Conservation (phyloP, 2,113 vertebrate genomes). For the Pitta sordida region DNA sequence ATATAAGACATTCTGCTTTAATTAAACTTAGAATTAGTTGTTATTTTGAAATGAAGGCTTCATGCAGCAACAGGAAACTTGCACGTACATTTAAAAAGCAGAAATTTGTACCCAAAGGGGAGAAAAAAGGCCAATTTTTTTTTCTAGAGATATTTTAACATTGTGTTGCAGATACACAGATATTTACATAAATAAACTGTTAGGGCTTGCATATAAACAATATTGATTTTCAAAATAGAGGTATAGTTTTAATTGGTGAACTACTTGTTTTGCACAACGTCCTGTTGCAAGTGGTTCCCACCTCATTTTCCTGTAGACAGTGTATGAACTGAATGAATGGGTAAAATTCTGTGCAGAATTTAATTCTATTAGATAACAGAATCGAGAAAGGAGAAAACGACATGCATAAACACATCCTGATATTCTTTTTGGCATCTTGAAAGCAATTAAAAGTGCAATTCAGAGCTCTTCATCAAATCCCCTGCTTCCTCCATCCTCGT, state of each 20-base stretch:
- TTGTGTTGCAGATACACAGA: background rate
- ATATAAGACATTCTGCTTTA: slow-evolving; percentile 19
- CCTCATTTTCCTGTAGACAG: background rate
- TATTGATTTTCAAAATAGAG: slow-evolving; percentile 27
- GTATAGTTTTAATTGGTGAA: background rate
- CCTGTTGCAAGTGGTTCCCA: background rate
- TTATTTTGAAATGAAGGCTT: slow-evolving; percentile 19
- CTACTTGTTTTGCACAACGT: background rate
- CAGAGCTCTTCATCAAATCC: background rate
- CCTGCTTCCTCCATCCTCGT: background rate
- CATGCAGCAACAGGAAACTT: slow-evolving; percentile 34
- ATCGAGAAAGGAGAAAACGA: background rate
- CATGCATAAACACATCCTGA: background rate
- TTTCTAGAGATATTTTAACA: slow-evolving; percentile 25
- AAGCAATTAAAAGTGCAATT: background rate
- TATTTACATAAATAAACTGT: slow-evolving; percentile 1
- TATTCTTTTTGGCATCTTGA: background rate
- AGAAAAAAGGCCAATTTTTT: slow-evolving; percentile 45
- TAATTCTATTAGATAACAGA: background rate
- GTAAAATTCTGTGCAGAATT: background rate
- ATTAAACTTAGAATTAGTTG: slow-evolving; percentile 30
- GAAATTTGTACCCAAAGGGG: slow-evolving; percentile 39
- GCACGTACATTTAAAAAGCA: slow-evolving; percentile 30
- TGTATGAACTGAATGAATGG: background rate
- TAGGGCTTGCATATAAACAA: background rate